Conservation (phyloP, 2,113 vertebrate species). For the Brachypodius melanocephalos region DNA sequence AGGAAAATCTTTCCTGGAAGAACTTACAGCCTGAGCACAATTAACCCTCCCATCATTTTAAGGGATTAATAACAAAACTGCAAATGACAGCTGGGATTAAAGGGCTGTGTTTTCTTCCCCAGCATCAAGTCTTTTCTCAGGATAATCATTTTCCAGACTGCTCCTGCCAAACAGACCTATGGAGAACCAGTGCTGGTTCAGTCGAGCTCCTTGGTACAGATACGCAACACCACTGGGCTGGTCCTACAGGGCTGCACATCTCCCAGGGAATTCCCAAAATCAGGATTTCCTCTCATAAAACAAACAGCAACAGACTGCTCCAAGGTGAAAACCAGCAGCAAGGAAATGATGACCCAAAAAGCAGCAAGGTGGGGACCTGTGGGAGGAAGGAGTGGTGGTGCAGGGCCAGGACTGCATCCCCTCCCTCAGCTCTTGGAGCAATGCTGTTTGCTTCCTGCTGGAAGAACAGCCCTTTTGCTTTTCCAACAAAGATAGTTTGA, state of each 20-base stretch:
- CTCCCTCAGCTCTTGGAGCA: background rate
- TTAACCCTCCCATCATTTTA: background rate
- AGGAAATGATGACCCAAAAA: background rate
- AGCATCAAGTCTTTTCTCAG: background rate
- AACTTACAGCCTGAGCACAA: background rate
- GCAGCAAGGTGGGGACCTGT: background rate
- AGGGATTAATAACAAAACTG: background rate
- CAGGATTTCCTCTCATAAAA: background rate
- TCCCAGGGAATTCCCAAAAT: background rate
- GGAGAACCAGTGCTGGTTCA: background rate
- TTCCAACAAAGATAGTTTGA: background rate
- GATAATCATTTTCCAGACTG: background rate
- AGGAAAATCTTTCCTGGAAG: background rate
- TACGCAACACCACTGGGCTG: rapidly evolving
- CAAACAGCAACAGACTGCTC: background rate
- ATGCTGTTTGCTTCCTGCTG: background rate
- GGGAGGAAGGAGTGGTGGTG: background rate
- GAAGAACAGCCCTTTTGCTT: background rate
- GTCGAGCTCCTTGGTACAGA: rapidly evolving
- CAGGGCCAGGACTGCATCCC: background rate
- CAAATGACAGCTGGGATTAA: background rate
- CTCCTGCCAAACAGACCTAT: background rate
- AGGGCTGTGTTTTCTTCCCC: background rate
- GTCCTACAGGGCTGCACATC: rapidly evolving
- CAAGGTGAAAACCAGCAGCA: background rate